phyloP scores from a whole-genome alignment of 2,888 invertebrate species.

The Andrena camellia region DNA sequence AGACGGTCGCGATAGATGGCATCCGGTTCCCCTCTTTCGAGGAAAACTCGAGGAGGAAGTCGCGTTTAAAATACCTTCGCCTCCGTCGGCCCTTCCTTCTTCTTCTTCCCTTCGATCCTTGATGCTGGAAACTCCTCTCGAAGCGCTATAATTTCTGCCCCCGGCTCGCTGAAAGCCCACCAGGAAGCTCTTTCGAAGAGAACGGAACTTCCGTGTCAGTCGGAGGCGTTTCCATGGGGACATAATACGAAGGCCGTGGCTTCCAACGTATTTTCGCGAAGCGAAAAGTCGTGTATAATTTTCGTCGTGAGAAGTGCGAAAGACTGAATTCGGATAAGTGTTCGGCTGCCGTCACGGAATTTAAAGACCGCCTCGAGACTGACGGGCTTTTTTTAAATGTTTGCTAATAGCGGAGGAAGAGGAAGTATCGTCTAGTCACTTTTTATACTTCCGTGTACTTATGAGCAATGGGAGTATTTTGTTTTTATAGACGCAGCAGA shows the following conservation, averaged over 20 bases:
- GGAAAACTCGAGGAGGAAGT: constrained; percentile 52
- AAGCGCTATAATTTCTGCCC: background rate
- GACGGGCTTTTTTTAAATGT: too few species aligned
- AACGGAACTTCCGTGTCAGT: background rate
- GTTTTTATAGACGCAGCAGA: too few species aligned
- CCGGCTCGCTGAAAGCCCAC: background rate
- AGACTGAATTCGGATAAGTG: too few species aligned
- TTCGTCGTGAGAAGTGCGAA: too few species aligned
- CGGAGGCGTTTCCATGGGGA: background rate
- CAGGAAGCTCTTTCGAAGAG: background rate
- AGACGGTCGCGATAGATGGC: constrained; percentile 82
- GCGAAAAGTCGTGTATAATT: too few species aligned
- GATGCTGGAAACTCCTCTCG: constrained; percentile 18
- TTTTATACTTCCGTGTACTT: too few species aligned
- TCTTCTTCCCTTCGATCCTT: constrained; percentile 36
- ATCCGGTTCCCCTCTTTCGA: constrained; percentile 78
- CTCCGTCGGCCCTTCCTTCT: constrained; percentile 22
- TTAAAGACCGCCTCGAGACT: too few species aligned
- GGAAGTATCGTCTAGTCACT: too few species aligned
- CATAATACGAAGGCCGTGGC: background rate
- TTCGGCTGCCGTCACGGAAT: too few species aligned
- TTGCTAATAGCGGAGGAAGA: too few species aligned
- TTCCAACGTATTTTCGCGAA: too few species aligned
- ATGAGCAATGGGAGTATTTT: too few species aligned
- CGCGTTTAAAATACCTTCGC: constrained; percentile 47